These are phyloP conservation scores for Sebastes schlegelii DNA, from an alignment of 2,113 vertebrate genomes.

Conservation along the genomic window DNA sequence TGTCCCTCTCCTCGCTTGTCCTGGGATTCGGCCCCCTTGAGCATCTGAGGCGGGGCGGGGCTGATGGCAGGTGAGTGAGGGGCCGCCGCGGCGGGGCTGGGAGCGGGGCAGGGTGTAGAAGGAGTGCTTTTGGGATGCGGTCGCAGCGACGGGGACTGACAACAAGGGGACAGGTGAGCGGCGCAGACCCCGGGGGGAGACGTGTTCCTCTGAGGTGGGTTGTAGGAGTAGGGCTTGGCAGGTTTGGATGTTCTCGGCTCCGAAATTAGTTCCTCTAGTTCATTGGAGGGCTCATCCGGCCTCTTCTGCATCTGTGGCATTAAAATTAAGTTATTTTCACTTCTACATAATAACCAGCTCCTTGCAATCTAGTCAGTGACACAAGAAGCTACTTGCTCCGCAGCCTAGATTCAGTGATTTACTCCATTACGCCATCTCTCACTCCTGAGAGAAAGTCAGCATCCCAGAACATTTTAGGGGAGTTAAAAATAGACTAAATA, in stretches of 20 bases:
- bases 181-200: slow-evolving; percentile 81
- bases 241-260: slow-evolving; percentile 89
- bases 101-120: slow-evolving; percentile 90
- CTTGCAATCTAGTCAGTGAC: slow-evolving; percentile 6
- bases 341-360: neutral
- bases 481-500: slow-evolving; percentile 54
- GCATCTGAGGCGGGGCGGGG: slow-evolving; percentile 85
- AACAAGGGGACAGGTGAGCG: slow-evolving; percentile 90
- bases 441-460: slow-evolving; percentile 38
- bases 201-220: slow-evolving; percentile 82
- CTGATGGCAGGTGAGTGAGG: slow-evolving; percentile 88
- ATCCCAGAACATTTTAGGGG: slow-evolving; percentile 27
- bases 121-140: slow-evolving; percentile 87
- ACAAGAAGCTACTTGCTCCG: slow-evolving; percentile 14
- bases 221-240: slow-evolving; percentile 92
- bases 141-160: slow-evolving; percentile 88
- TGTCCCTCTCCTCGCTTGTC: slow-evolving; percentile 87
- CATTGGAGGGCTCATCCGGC: slow-evolving; percentile 86
- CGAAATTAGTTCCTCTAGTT: slow-evolving; percentile 86
- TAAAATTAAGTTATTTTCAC: slow-evolving; percentile 14
- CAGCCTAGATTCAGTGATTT: slow-evolving; percentile 26
- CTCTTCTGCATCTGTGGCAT: slow-evolving; percentile 85
- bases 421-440: neutral
- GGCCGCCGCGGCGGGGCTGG: slow-evolving; percentile 82
- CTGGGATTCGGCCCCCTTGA: slow-evolving; percentile 84